A percentile compares a stretch with the other conserved stretches of the same genome.
These are phyloP conservation scores for Erynnis tages DNA, from an alignment of 2,888 invertebrate genomes.

Conservation along the genomic window DNA sequence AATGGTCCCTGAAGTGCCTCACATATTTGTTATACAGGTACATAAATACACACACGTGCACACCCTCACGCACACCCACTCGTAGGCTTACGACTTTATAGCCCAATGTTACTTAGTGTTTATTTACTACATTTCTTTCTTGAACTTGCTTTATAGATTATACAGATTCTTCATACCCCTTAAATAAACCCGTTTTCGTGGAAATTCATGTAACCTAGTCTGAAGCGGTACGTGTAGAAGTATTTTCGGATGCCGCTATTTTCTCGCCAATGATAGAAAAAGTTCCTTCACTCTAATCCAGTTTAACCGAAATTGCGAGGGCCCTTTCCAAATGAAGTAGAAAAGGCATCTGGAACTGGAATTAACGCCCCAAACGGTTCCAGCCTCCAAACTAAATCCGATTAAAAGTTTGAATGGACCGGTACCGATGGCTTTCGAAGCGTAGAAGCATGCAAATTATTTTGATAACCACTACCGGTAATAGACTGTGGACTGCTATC, in stretches of 20 bases:
- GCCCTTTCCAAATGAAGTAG: slow-evolving; percentile 5
- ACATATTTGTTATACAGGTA: too few species aligned
- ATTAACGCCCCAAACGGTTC: neutral
- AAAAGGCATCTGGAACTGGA: slow-evolving; percentile 5
- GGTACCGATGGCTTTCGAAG: neutral
- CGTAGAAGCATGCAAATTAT: neutral
- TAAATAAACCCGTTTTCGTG: too few species aligned
- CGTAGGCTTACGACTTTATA: too few species aligned
- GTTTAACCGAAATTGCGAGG: slow-evolving; percentile 16
- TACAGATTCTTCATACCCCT: too few species aligned
- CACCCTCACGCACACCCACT: too few species aligned
- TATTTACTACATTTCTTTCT: too few species aligned
- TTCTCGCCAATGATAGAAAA: neutral
- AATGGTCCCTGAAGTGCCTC: too few species aligned
- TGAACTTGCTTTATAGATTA: too few species aligned
- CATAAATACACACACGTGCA: too few species aligned
- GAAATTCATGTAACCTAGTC: too few species aligned
- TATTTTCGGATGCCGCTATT: neutral
- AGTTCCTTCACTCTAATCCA: slow-evolving; percentile 10
- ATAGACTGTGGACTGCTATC: neutral
- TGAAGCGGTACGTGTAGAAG: neutral
- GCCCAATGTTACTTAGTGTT: too few species aligned
- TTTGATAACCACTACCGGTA: neutral
- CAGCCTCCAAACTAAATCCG: neutral
- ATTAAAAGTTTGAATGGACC: neutral